Percentiles rank a stretch among this genome's conserved stretches.
Conservation (phyloP, 2,113 vertebrate species). For the Epinephelus cyanopodus region DNA sequence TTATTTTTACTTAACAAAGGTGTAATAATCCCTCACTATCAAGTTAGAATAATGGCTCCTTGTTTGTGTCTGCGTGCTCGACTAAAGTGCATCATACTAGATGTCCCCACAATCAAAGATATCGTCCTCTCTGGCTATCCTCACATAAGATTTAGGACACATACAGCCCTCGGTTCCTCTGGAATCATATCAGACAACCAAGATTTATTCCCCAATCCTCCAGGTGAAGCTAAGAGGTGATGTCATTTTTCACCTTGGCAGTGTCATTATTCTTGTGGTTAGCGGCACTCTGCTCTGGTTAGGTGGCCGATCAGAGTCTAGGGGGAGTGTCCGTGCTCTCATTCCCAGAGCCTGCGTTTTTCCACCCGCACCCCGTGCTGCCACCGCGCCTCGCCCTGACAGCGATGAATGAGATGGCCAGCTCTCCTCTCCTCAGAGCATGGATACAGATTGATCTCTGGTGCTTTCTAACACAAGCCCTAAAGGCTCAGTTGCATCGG, state of each 20-base stretch:
- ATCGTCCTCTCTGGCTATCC: conserved; percentile 63
- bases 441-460: conserved; percentile 82
- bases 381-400: conserved; percentile 67
- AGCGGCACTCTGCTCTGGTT: conserved; percentile 81
- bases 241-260: conserved; percentile 87
- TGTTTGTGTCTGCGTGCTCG: conserved; percentile 14
- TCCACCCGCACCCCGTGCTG: conserved; percentile 51
- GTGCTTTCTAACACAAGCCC: conserved; percentile 73
- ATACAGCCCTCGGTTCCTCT: conserved; percentile 69
- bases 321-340: conserved; percentile 70
- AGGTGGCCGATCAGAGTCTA: conserved; percentile 78
- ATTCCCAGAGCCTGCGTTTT: conserved; percentile 57
- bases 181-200: conserved; percentile 80
- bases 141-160: conserved; percentile 79
- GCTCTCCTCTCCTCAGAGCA: conserved; percentile 70
- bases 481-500: conserved; percentile 67
- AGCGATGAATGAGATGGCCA: conserved; percentile 80
- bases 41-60: not conserved
- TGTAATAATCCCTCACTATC: conserved; percentile 3
- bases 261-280: conserved; percentile 85
- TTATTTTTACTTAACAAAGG: not conserved
- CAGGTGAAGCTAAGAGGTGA: conserved; percentile 83
- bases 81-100: conserved; percentile 13
- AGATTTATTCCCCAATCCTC: conserved; percentile 85
- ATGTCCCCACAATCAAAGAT: conserved; percentile 64